phyloP scores from a whole-genome alignment of 2,888 invertebrate species.

The Athalia circularis region DNA sequence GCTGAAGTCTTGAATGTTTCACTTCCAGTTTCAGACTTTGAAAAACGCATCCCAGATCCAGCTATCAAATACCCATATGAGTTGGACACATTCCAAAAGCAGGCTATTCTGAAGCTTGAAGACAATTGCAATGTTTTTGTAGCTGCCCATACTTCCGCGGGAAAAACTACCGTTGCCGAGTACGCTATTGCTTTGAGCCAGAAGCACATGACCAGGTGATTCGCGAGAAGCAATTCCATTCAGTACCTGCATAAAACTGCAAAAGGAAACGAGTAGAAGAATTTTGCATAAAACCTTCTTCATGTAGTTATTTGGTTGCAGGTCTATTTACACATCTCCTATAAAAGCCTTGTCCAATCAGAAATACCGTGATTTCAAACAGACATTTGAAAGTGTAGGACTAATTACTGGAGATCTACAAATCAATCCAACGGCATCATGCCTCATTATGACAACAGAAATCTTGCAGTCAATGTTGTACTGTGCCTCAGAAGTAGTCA shows the following conservation, averaged over 20 bases:
- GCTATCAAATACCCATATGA: conserved; percentile 93
- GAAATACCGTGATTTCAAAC: conserved; percentile 98
- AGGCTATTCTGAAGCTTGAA: conserved; percentile 95
- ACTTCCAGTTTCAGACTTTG: conserved; percentile 87
- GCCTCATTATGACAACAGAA: conserved; percentile 99
- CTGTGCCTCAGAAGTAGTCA: conserved; percentile 93
- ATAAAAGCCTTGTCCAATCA: conserved; percentile 99
- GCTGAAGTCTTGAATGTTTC: conserved; percentile 91
- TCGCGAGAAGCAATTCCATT: no score
- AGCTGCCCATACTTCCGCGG: conserved; percentile 99
- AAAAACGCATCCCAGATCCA: conserved; percentile 86
- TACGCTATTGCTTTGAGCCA: conserved; percentile 98
- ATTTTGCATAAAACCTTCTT: conserved; percentile 6
- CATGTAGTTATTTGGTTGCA: conserved; percentile 62
- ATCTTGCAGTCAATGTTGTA: conserved; percentile 98
- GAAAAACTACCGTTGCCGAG: conserved; percentile 99
- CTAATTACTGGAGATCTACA: conserved; percentile 97
- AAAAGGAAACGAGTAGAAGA: background rate
- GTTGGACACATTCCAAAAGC: conserved; percentile 97
- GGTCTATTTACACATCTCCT: conserved; percentile 97
- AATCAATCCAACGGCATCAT: conserved; percentile 94
- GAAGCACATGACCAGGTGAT: conserved; percentile 89
- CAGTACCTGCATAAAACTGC: no score
- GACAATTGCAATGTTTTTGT: conserved; percentile 97
- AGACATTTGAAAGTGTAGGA: conserved; percentile 94